Conservation (phyloP, 1,140 invertebrate genomes). For the Kradibia gibbosae region DNA sequence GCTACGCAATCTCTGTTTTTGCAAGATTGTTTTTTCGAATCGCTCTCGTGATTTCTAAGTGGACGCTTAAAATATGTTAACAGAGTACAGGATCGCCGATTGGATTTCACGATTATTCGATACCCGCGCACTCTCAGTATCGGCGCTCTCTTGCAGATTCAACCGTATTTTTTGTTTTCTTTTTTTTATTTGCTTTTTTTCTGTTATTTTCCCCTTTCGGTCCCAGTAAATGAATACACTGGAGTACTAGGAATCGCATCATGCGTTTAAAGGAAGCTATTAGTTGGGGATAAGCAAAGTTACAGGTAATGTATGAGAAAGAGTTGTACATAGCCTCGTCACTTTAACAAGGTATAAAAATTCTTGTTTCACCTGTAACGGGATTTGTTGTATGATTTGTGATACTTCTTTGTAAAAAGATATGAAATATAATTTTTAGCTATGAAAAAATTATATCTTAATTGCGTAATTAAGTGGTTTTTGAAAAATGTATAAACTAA, state of each 20-base stretch:
- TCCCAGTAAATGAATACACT: not conserved
- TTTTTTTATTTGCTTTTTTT: not conserved
- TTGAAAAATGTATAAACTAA: not conserved
- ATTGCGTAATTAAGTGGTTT: not conserved
- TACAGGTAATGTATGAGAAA: conserved; percentile 15
- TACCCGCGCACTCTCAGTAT: conserved; percentile 7
- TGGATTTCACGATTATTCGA: conserved; percentile 40
- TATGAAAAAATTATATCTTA: not conserved
- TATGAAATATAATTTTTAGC: conserved; percentile 12
- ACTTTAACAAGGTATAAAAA: not conserved
- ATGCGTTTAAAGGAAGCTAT: conserved; percentile 41
- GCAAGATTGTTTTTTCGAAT: conserved; percentile 1
- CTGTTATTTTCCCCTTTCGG: not conserved
- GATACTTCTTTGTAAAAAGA: not conserved
- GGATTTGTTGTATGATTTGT: not conserved
- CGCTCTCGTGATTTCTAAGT: conserved; percentile 16
- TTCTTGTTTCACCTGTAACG: not conserved
- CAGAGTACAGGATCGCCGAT: conserved; percentile 36
- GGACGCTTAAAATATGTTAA: conserved; percentile 43
- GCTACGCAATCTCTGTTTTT: not conserved
- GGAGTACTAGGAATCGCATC: not conserved
- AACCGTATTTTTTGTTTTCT: conserved; percentile 2
- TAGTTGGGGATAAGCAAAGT: conserved; percentile 33
- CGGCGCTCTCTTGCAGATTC: not conserved
- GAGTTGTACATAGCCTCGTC: not conserved